Evolutionary conservation across 2,113 vertebrate genomes (phyloP), one percentile per base, ranked within the genome.

Genomic region (Hippocampus barbouri): DNA sequence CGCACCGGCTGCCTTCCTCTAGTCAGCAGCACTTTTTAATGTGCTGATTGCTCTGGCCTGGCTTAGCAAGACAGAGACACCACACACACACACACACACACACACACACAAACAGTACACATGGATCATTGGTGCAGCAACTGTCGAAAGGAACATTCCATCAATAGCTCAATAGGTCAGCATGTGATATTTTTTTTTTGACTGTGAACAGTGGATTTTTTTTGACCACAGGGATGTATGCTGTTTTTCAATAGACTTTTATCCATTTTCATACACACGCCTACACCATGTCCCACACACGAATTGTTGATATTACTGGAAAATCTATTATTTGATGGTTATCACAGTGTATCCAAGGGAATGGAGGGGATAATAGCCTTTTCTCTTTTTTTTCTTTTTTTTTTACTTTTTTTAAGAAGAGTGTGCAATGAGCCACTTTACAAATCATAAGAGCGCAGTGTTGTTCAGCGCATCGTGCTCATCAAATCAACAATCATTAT

Each of bases 11-110:
- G 78, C 79, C 74, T 78, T 88, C 80, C 83, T 72, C 73, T 78
- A 85, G 87, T 91, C 86, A 87, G 83, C 87, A 78, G 85, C 72
- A 71, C 73, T 75, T 69, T 86, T 87, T 88, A 87, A 89, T 87
- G 79, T 84, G 82, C 78, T 84, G 88, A 85, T 91, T 91, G 87
- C 82, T 89, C 79, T 87, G 78, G 84, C 82, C 71, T 51, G 57
- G 73, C 86, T 78, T 85, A 80, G 83, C 80, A 79, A 83, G 79
- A 84, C n/a, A 60, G 56, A 83, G 73, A 75, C 64, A 38, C 41
- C 65, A 79, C 82, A 69, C 79, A 56, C 59, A 38, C 59, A 56
- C 53, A 56, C 27, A 30, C 27, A 30, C n/a, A 56, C n/a, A 23
- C n/a, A 73, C 27, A 64, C 62, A 43, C 21, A 73, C 75, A 23